Base-by-base conservation (phyloP, 2,888 invertebrate species). In the Teleogryllus oceanicus region DNA sequence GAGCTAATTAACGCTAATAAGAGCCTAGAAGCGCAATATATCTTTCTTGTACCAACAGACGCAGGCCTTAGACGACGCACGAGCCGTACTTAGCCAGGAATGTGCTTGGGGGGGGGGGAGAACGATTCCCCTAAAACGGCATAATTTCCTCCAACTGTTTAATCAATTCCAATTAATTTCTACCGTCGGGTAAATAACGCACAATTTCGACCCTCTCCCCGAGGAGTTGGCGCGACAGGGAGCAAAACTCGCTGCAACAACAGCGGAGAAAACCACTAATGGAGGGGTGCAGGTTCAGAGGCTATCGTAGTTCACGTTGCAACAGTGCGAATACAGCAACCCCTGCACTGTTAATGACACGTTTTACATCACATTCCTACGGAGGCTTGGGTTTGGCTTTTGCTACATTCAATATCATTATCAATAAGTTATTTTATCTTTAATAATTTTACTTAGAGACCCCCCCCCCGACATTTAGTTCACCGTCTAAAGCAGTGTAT, bases 111-210 rank as follows among this genome's bases (percentile, higher is more conserved):
- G 62, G 16, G 11, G n/a, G 16, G 16, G 0, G 62, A 8, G n/a
- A 62, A n/a, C 62, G 13, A 18, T 62, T 13, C n/a, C n/a, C n/a
- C 62, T 62, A 62, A 62, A 62, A 62, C n/a, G 62, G n/a, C 62
- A n/a, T 62, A 62, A 62, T 62, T n/a, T 13, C 37, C 62, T 16
- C n/a, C n/a, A 62, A 62, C 62, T 62, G 62, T 62, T 62, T 62
- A n/a, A 62, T 62, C 62, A 62, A 62, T 62, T 62, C 62, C 62
- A 62, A 62, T 62, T 62, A 62, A 62, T 62, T 62, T 62, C 62
- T 62, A 62, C n/a, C 13, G 16, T 4, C 62, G 62, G n/a, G 62
- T n/a, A 62, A 62, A 62, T 62, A 62, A n/a, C 62, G 62, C 13
- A 62, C n/a, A 62, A 62, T 62, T 62, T 62, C 13, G 62, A 62